phyloP scores from a whole-genome alignment of 30 jellyfish, hydroid and myxozoan species.

The Turritopsis rubra region DNA sequence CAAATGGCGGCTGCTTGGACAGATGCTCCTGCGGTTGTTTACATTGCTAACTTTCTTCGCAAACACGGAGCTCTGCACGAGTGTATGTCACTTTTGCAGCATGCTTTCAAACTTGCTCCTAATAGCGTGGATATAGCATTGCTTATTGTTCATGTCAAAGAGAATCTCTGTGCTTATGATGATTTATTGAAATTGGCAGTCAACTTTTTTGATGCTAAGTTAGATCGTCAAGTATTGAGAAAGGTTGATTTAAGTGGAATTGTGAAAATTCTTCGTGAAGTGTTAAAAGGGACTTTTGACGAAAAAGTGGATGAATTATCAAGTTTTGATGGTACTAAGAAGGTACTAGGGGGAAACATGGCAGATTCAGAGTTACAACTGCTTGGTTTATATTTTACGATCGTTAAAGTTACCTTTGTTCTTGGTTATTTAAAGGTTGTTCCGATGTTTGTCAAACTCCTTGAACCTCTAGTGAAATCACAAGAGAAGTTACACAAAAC shows the following conservation, averaged over 20 bases:
- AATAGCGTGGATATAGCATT: conserved; percentile 29
- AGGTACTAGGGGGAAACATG: conserved; percentile 11
- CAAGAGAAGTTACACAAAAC: conserved; percentile 25
- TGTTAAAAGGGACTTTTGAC: not conserved
- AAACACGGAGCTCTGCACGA: conserved; percentile 22
- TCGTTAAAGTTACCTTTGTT: conserved; percentile 10
- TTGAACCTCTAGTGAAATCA: conserved; percentile 20
- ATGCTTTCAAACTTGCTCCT: conserved; percentile 26
- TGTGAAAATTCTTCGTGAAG: not conserved
- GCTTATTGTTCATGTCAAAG: conserved; percentile 18
- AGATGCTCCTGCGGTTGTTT: conserved; percentile 33
- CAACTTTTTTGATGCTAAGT: conserved; percentile 12
- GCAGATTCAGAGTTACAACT: conserved; percentile 30
- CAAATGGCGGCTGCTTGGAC: conserved; percentile 32
- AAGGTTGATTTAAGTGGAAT: conserved; percentile 18
- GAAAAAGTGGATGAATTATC: not conserved
- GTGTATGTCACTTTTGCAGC: conserved; percentile 16
- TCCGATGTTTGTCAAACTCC: conserved; percentile 4
- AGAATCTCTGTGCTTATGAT: not conserved
- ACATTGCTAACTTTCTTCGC: conserved; percentile 29
- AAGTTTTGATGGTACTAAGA: not conserved
- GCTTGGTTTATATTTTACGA: conserved; percentile 26
- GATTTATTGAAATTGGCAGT: conserved; percentile 15
- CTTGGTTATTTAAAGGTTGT: conserved; percentile 11
- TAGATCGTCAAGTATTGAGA: conserved; percentile 23